Base-by-base conservation (phyloP, 2,113 vertebrate species). In the Podilymbus podiceps region DNA sequence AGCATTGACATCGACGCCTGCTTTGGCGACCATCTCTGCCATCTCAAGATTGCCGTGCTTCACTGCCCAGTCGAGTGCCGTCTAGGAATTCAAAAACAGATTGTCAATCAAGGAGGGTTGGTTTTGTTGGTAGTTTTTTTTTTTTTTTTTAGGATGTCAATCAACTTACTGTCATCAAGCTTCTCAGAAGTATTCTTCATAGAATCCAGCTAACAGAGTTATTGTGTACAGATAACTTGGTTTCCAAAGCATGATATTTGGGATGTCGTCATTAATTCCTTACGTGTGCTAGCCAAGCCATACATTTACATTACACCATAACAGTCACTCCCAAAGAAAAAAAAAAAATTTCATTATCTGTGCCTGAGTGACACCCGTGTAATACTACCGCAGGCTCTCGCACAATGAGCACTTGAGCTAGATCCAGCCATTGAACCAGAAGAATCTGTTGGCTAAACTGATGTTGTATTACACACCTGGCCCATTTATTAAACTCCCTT, bases 1-100 rank as follows among this genome's bases (percentile, higher is more conserved):
- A 97, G 97, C 96, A 96, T 97, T 98, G 98, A 99, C 97, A 95
- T 98, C 97, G 62, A 97, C 97, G 96, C 98, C 98, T 77, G 96
- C 97, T 95, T 96, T 97, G 95, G 98, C 89, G 96, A 98, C 98
- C 98, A 98, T 98, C 98, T 93, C 97, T 90, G 89, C 96, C 98
- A 93, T 97, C 95, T 98, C 96, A 88, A 97, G 96, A 97, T 91
- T 79, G 91, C 89, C 12, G 79, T 97, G 95, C 97, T 97, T 97
- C 78, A 47, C 95, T 98, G 95, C 96, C 98, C 98, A 98, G 97
- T 98, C 96, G 82, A 98, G 97, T 33, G 97, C 98, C 60, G 95
- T 98, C 98, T 98, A 98, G 86, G 95, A 97, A 96, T 94, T 97
- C 85, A 94, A 93, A 40, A 67, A 78, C 90, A 93, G 94, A 95